phyloP scores from a whole-genome alignment of 2,797 vertebrate genomes.

The Liparis tanakae region DNA sequence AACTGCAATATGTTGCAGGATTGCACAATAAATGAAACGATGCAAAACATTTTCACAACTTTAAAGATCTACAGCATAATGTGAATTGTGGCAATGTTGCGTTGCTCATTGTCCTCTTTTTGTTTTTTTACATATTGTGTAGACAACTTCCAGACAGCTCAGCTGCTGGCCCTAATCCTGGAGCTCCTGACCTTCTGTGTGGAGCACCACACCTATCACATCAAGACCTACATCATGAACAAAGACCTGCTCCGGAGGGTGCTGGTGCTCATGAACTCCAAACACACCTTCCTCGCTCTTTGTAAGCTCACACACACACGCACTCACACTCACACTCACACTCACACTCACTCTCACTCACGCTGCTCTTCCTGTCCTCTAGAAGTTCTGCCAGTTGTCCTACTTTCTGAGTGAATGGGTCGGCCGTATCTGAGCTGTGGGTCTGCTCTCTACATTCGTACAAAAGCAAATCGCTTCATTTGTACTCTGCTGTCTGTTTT shows the following conservation, averaged over 20 bases:
- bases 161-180: conserved; percentile 96
- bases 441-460: not conserved
- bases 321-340: no score
- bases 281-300: conserved; percentile 97
- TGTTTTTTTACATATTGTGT: conserved; percentile 47
- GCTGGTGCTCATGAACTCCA: conserved; percentile 99
- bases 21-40: not conserved
- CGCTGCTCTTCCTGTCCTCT: not conserved
- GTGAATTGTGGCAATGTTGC: not conserved
- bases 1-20: not conserved
- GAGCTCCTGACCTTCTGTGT: conserved; percentile 98
- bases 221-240: conserved; percentile 99
- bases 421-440: not conserved
- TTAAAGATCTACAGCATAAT: not conserved
- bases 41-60: not conserved
- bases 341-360: conserved; percentile 43
- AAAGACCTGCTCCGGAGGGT: conserved; percentile 97
- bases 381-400: not conserved
- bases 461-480: not conserved
- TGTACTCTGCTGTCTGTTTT: not conserved
- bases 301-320: conserved; percentile 85
- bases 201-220: conserved; percentile 98
- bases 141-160: conserved; percentile 99
- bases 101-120: not conserved
- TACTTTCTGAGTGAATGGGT: not conserved